Evolutionary conservation across 2,888 invertebrate genomes (phyloP), one percentile per base, ranked within the genome.

Genomic region (Arge pagana): DNA sequence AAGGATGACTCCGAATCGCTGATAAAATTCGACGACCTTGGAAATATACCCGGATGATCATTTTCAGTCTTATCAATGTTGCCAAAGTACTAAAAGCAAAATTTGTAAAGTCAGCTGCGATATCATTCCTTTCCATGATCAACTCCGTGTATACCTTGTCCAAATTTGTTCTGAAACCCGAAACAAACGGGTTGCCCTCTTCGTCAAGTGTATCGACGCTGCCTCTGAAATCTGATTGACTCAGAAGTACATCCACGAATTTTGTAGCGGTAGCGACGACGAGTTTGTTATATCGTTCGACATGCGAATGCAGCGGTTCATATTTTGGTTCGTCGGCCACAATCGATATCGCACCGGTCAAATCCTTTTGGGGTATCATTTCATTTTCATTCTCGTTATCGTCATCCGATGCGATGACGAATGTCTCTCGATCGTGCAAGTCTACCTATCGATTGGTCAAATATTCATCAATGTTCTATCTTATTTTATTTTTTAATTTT

Each of bases 311-410:
- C 39, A 78, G 54, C 23, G 70, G 65, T 49, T 61, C 61, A 52
- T 71, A 77, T 61, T 68, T 72, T 13, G 57, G 57, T n/a, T 69
- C 61, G 30, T 74, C 68, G 16, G 62, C 55, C 7, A 31, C 49
- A 13, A 73, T 41, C 16, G 57, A 55, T 48, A 62, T 28, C 7
- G 66, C 52, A 15, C 56, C 53, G 21, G 53, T 49, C 19, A 76
- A 59, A 50, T 77, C 71, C 3, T 53, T 50, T 5, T 62, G 56
- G 40, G 70, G 62, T 55, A 79, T 74, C 68, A 79, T 74, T 66
- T 78, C 77, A 55, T 78, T 77, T 57, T 80, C 78, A 18, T 55
- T 65, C 21, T 75, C 72, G 11, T 71, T 72, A 50, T 39, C 70
- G 35, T 73, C 72, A 31, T 66, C 72, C 11, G 76, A 60, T 24